Conservation (phyloP, 2,888 invertebrate species). For the Metellina segmentata region DNA sequence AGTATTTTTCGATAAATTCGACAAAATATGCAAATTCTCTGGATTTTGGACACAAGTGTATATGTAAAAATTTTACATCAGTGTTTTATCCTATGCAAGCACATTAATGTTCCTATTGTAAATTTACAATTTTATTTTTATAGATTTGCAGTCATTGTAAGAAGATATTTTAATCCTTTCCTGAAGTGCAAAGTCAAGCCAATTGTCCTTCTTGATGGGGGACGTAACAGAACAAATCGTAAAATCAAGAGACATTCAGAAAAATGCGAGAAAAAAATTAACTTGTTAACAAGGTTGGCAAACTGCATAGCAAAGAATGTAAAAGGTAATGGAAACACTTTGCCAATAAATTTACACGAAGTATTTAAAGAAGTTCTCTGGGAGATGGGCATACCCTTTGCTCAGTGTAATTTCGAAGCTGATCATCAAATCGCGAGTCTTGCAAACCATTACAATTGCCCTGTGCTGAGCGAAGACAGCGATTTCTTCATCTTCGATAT, state of each 20-base stretch:
- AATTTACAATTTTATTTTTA: background rate
- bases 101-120: too few species aligned
- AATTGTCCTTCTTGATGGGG: constrained; percentile 90
- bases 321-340: constrained; percentile 81
- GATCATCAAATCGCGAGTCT: too few species aligned
- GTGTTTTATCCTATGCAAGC: too few species aligned
- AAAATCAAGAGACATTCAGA: constrained; percentile 86
- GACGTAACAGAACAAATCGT: constrained; percentile 83
- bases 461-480: constrained; percentile 94
- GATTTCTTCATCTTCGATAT: constrained; percentile 95
- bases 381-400: constrained; percentile 85
- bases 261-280: constrained; percentile 78
- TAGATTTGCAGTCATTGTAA: constrained; percentile 62
- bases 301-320: constrained; percentile 81
- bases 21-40: too few species aligned
- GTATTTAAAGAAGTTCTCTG: constrained; percentile 87
- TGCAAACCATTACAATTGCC: constrained; percentile 89
- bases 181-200: constrained; percentile 84
- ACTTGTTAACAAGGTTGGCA: too few species aligned
- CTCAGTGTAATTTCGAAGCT: constrained; percentile 91
- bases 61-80: too few species aligned
- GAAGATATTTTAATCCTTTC: constrained; percentile 65
- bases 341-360: constrained; percentile 88
- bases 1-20: too few species aligned
- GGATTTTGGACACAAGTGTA: too few species aligned